A percentile compares a stretch with the other conserved stretches of the same genome.
phyloP scores from a whole-genome alignment of 2,113 vertebrate genomes.

The Nannospalax galili region DNA sequence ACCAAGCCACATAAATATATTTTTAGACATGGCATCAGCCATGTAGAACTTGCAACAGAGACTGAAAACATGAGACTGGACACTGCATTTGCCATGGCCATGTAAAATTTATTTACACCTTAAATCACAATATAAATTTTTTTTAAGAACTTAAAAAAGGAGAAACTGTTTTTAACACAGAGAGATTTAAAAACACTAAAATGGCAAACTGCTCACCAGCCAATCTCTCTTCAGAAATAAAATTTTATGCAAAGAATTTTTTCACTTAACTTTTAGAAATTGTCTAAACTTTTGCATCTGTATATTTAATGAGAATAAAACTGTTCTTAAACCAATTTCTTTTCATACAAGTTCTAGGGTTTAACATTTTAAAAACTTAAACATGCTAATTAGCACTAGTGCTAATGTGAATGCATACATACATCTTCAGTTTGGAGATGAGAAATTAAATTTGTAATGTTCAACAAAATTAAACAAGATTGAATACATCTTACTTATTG shows the following conservation, averaged over 20 bases:
- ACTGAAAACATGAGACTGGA: conserved; percentile 85
- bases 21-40: conserved; percentile 77
- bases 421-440: not conserved
- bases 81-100: conserved; percentile 80
- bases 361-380: conserved; percentile 6
- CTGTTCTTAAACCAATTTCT: not conserved
- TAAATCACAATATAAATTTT: conserved; percentile 61
- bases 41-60: conserved; percentile 82
- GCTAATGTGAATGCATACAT: not conserved
- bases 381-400: conserved; percentile 15
- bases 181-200: not conserved
- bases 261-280: conserved; percentile 14
- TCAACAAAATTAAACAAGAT: not conserved
- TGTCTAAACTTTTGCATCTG: not conserved
- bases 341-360: not conserved
- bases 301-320: conserved; percentile 11
- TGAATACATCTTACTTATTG: not conserved
- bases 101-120: conserved; percentile 82
- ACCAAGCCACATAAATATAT: conserved; percentile 73
- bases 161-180: not conserved
- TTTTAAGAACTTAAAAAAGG: conserved; percentile 59
- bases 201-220: not conserved
- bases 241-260: not conserved
- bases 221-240: conserved; percentile 4
- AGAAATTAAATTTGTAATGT: conserved; percentile 43